Percentiles rank a stretch among this genome's conserved stretches.
These are phyloP conservation scores for Sebastes hubbsi DNA, from an alignment of 2,797 vertebrate genomes.

Conservation along the genomic window DNA sequence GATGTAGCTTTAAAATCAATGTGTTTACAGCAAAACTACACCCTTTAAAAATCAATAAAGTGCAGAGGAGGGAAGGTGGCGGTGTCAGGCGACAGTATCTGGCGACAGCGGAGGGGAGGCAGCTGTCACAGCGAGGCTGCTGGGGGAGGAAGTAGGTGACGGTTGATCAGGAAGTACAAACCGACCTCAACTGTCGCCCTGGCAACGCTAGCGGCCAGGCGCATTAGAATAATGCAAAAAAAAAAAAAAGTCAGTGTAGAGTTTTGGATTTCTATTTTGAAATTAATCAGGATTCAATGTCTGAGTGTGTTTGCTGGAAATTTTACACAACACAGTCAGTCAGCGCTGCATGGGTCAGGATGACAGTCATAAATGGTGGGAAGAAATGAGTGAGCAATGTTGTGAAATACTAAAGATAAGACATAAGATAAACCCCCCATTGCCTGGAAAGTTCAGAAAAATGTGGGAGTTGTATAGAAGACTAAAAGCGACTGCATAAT, in stretches of 20 bases:
- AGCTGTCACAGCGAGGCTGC: conserved; percentile 43
- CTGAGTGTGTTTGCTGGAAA: background rate
- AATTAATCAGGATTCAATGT: background rate
- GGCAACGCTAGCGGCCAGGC: conserved; percentile 47
- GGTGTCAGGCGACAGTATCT: conserved; percentile 9
- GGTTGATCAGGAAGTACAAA: conserved; percentile 81
- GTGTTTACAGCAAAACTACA: conserved; percentile 26
- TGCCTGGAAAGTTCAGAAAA: background rate
- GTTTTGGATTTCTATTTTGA: background rate
- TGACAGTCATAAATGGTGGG: background rate
- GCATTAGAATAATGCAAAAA: background rate
- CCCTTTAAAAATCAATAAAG: conserved; percentile 39
- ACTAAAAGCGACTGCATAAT: background rate
- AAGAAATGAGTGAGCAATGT: background rate
- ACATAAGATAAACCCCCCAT: background rate
- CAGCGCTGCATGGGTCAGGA: background rate
- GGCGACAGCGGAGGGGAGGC: conserved; percentile 33
- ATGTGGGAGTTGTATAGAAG: background rate
- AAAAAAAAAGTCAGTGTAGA: background rate
- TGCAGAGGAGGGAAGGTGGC: conserved; percentile 14
- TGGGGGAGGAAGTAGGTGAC: conserved; percentile 76
- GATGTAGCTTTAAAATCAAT: conserved; percentile 20
- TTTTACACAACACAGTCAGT: background rate
- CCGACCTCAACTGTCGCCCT: conserved; percentile 74
- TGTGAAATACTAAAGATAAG: conserved; percentile 22